phyloP scores from a whole-genome alignment of 2,797 vertebrate species.

The Thaleichthys pacificus region DNA sequence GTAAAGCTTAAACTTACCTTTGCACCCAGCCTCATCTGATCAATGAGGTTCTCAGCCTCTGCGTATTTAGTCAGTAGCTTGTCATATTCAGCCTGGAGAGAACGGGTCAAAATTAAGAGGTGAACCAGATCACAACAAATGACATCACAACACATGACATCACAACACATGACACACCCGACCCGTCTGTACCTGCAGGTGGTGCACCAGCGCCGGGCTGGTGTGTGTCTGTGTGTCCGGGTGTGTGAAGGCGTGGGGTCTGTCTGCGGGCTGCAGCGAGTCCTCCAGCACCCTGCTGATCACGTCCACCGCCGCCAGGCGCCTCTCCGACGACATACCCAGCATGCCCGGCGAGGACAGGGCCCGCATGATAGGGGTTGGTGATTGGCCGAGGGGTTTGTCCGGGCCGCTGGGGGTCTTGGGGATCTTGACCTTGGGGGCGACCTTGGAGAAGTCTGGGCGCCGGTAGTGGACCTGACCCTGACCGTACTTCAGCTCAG shows the following conservation, averaged over 20 bases:
- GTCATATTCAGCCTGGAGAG: conserved; percentile 73
- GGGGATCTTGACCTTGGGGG: conserved; percentile 77
- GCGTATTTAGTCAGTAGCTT: conserved; percentile 71
- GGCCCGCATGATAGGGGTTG: conserved; percentile 52
- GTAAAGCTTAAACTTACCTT: conserved; percentile 52
- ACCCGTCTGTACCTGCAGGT: conserved; percentile 67
- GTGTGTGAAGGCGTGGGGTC: conserved; percentile 54
- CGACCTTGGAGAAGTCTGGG: conserved; percentile 77
- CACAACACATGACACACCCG: too few species aligned
- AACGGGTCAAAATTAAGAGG: conserved; percentile 7
- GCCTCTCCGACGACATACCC: conserved; percentile 35
- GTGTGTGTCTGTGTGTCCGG: conserved; percentile 42
- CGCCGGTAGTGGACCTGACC: conserved; percentile 74
- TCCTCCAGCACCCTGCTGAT: conserved; percentile 77
- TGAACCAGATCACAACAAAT: too few species aligned
- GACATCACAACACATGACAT: too few species aligned
- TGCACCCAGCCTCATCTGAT: conserved; percentile 64
- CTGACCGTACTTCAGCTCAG: conserved; percentile 73
- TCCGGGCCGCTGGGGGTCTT: conserved; percentile 54
- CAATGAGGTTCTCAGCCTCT: conserved; percentile 70
- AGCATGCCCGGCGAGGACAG: conserved; percentile 69
- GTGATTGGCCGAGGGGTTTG: conserved; percentile 50
- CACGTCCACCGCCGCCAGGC: conserved; percentile 50
- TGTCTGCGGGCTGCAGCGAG: conserved; percentile 56
- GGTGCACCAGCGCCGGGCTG: conserved; percentile 55